Percentiles rank a stretch among this genome's conserved stretches.
Evolutionary conservation across 53 echinoderm and acorn worm genomes (phyloP).

Genomic region (Echinometra lucunter): DNA sequence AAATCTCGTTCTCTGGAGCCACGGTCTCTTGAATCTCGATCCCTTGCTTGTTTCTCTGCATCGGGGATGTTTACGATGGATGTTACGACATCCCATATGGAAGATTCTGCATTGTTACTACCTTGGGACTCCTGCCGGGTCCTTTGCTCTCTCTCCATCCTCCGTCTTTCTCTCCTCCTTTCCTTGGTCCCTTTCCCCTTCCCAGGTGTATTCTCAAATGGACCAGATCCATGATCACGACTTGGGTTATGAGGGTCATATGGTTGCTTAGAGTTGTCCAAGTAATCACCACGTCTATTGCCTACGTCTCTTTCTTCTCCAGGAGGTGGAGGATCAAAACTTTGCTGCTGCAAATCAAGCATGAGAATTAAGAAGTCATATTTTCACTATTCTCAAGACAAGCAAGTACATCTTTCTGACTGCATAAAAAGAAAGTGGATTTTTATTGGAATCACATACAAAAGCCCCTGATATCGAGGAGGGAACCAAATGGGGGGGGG

Average conservation of each 20-base stretch:
- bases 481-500: neutral
- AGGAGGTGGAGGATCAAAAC: neutral
- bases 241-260: neutral
- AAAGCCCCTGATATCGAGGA: neutral
- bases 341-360: conserved; percentile 3
- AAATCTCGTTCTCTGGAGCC: too few species aligned
- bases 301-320: neutral
- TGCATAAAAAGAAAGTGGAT: neutral
- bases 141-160: neutral
- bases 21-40: too few species aligned
- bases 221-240: neutral
- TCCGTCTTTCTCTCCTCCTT: neutral
- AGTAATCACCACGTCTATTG: neutral
- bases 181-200: neutral
- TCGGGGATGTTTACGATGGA: neutral
- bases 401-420: neutral
- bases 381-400: neutral
- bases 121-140: too few species aligned
- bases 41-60: neutral
- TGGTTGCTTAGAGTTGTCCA: neutral
- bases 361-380: neutral
- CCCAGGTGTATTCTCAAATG: neutral
- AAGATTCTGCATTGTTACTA: neutral
- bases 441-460: neutral
- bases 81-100: conserved; percentile 28